Evolutionary conservation across 2,113 vertebrate species (phyloP), one percentile per base, ranked within the genome.

Genomic region (Empidonax traillii): DNA sequence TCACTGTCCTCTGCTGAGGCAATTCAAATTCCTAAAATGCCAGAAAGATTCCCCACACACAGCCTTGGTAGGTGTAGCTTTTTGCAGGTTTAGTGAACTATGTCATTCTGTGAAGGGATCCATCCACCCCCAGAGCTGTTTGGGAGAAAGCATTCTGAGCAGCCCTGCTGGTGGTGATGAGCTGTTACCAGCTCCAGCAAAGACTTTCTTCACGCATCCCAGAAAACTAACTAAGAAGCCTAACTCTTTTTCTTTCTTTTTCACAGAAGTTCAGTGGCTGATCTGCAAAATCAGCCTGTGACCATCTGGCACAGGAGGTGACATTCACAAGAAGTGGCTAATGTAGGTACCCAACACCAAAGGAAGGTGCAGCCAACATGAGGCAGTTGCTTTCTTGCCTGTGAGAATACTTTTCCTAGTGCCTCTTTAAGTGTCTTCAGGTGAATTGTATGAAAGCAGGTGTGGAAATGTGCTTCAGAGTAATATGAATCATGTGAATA

Each of bases 341-440:
- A 27, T 4, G 14, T 20, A 18, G 13, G 13, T 35, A 41, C 31
- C 61, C 21, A 8, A 22, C 31, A 18, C 23, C 30, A 87, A 62
- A 77, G 18, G 21, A 83, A 52, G 11, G 14, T 7, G 1, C 17
- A 71, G 5, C 11, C 11, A 61, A 35, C 0, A 0, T 3, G 0
- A 73, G 17, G 52, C 53, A 58, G 4, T 35, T 51, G 17, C 13
- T n/a, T 47, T 46, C 10, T 33, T 83, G 14, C 18, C 11, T 83
- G 17, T 19, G 73, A 47, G 23, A 63, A 8, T 31, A 44, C 2
- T 52, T 73, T 23, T 75, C 25, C 31, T 33, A 7, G 6, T 19
- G 31, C 10, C 33, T 77, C 85, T 66, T 72, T 17, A 53, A 65
- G 27, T 52, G 39, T 30, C 39, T 51, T 93, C 55, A 65, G 59